Conservation (phyloP, 2,113 vertebrate genomes). For the Myanophis thanlyinensis region DNA sequence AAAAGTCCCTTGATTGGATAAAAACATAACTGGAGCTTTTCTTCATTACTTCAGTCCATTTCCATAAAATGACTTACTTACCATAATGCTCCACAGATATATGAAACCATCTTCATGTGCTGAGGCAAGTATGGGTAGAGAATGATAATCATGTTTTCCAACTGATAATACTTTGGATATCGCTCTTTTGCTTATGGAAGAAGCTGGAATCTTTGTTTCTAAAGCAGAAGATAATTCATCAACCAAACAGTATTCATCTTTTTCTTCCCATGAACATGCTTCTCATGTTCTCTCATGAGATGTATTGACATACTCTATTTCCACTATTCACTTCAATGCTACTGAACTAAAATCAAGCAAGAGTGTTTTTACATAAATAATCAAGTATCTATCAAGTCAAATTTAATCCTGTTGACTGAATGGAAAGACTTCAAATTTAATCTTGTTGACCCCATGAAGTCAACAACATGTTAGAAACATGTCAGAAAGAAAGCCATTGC, state of each 20-base stretch:
- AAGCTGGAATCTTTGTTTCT: not conserved
- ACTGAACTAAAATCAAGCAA: not conserved
- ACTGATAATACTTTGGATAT: not conserved
- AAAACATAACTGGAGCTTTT: not conserved
- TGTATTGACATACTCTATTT: not conserved
- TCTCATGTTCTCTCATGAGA: not conserved
- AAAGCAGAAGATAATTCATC: conserved; percentile 38
- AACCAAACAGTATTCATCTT: not conserved
- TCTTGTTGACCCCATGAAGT: not conserved
- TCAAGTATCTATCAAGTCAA: not conserved
- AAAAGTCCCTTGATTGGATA: not conserved
- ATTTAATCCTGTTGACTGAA: not conserved
- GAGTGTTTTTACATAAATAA: not conserved
- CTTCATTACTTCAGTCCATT: not conserved
- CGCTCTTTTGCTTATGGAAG: not conserved
- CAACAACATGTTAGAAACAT: not conserved
- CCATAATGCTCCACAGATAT: conserved; percentile 68
- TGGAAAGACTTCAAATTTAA: not conserved
- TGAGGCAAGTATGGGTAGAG: conserved; percentile 60
- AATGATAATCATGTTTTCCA: not conserved
- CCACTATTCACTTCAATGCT: not conserved
- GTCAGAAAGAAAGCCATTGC: too few species aligned
- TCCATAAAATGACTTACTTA: conserved; percentile 28
- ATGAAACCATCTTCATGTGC: conserved; percentile 70
- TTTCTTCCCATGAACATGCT: not conserved